These are phyloP conservation scores for Cheilosia urbana DNA, from an alignment of 2,888 invertebrate genomes.

Conservation along the genomic window DNA sequence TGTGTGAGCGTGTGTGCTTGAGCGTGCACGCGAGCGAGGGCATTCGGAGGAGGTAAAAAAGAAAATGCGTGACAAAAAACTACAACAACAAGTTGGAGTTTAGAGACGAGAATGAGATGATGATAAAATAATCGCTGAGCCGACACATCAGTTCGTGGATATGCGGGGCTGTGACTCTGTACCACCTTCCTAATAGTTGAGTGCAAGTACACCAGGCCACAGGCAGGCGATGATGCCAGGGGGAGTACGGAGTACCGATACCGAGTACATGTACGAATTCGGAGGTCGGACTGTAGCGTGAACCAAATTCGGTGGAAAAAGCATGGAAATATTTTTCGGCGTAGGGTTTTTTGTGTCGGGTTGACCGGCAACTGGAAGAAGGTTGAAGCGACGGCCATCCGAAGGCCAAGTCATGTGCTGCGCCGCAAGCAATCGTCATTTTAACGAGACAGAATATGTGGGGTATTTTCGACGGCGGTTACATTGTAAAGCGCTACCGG, in stretches of 20 bases:
- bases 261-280: conserved; percentile 31
- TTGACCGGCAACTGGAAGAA: conserved; percentile 9
- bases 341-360: neutral
- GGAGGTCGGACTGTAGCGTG: conserved; percentile 6
- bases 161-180: conserved; percentile 14
- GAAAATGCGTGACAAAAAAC: conserved; percentile 46
- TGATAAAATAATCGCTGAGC: conserved; percentile 56
- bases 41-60: conserved; percentile 16
- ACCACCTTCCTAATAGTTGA: conserved; percentile 20
- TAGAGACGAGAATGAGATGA: conserved; percentile 50
- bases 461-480: no score
- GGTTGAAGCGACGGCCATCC: conserved; percentile 24
- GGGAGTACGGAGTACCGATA: neutral
- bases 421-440: conserved; percentile 17
- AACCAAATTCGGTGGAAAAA: conserved; percentile 13
- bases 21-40: neutral
- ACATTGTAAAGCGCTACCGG: no score
- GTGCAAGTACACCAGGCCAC: neutral
- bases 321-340: conserved; percentile 22
- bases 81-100: conserved; percentile 7
- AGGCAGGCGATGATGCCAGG: neutral
- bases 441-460: no score
- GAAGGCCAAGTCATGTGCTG: conserved; percentile 32
- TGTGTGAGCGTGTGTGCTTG: conserved; percentile 15
- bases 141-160: conserved; percentile 44